Percentiles rank a stretch among this genome's conserved stretches.
phyloP scores from a whole-genome alignment of 2,113 vertebrate species.

The Lanius ludovicianus region DNA sequence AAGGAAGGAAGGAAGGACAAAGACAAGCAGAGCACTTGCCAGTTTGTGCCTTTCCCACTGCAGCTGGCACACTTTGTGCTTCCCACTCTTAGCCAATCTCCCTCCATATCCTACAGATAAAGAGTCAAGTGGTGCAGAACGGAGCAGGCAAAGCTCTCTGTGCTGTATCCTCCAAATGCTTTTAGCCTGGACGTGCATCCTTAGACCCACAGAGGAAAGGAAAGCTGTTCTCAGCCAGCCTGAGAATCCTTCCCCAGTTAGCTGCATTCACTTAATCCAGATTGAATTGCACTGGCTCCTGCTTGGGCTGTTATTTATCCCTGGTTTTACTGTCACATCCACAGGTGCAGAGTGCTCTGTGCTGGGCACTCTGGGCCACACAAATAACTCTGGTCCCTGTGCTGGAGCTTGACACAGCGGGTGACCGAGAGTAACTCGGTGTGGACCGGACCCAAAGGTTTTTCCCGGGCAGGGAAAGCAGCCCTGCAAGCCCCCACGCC shows the following conservation, averaged over 20 bases:
- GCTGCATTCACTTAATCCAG: neutral
- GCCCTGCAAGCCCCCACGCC: neutral
- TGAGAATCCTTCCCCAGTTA: neutral
- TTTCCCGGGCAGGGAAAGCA: neutral
- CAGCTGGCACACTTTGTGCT: neutral
- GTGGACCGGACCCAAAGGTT: neutral
- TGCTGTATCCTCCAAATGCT: neutral
- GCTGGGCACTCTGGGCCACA: neutral
- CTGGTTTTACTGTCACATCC: neutral
- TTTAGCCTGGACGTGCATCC: neutral
- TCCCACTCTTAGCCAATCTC: neutral
- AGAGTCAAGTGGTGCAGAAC: neutral
- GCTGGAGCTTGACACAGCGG: rapidly evolving
- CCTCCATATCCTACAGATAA: neutral
- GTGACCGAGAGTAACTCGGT: neutral
- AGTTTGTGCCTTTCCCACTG: neutral
- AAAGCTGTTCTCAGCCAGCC: neutral
- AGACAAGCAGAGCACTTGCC: neutral
- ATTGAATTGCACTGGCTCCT: neutral
- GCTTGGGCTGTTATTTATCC: neutral
- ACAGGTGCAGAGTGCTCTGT: neutral
- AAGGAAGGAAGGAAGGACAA: neutral
- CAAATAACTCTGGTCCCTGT: neutral
- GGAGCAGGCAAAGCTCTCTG: neutral
- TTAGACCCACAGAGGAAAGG: neutral